phyloP scores from a whole-genome alignment of 2,113 vertebrate genomes.

The Pantherophis guttatus region DNA sequence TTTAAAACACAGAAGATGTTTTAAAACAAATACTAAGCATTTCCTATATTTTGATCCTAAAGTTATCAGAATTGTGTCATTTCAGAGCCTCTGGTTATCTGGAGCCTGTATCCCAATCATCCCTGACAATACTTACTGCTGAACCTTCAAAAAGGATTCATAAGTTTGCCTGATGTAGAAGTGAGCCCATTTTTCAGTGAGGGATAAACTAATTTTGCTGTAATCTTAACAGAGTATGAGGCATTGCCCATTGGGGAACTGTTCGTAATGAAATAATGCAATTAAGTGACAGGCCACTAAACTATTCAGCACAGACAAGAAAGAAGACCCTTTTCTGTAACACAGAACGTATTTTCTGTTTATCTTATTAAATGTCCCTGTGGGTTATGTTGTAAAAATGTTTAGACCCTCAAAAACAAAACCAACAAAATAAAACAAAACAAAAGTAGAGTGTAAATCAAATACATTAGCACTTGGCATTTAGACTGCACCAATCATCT shows the following conservation, averaged over 20 bases:
- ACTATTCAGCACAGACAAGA: not conserved
- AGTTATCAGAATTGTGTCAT: not conserved
- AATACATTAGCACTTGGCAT: rapidly evolving
- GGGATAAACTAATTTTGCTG: not conserved
- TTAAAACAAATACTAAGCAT: not conserved
- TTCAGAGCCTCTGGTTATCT: not conserved
- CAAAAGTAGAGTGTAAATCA: not conserved
- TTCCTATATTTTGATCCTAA: not conserved
- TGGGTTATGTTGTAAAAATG: slow-evolving; percentile 8
- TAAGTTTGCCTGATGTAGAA: not conserved
- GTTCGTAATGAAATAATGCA: not conserved
- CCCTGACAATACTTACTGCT: not conserved
- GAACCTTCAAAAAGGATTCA: not conserved
- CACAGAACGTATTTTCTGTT: not conserved
- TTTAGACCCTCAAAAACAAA: not conserved
- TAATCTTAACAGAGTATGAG: not conserved
- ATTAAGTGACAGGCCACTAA: not conserved
- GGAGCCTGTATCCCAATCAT: not conserved
- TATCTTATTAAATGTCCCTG: slow-evolving; percentile 10
- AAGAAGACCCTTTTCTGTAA: not conserved
- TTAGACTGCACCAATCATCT: not conserved
- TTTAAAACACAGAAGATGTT: not conserved
- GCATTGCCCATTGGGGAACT: slow-evolving; percentile 3
- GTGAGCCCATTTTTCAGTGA: not conserved
- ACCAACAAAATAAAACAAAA: not conserved